phyloP scores from a whole-genome alignment of 53 echinoderm and acorn worm genomes.

The Astropecten irregularis region DNA sequence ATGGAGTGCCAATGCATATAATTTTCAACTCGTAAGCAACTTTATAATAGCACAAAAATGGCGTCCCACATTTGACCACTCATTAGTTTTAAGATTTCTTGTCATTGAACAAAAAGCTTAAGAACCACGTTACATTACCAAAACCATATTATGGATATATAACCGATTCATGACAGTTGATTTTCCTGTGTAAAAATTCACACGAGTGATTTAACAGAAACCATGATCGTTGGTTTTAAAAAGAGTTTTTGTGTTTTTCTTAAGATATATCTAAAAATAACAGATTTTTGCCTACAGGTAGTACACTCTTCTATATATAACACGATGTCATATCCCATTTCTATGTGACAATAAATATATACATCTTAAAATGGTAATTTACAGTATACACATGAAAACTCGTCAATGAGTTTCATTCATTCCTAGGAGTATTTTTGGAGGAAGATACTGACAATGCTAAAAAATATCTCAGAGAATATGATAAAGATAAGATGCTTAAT shows the following conservation, averaged over 20 bases:
- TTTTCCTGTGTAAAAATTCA: too few species aligned
- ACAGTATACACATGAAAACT: conserved; percentile 45
- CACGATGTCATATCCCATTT: conserved; percentile 7
- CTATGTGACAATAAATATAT: conserved; percentile 52
- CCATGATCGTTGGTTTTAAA: not conserved
- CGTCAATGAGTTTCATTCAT: conserved; percentile 3
- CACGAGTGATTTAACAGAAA: not conserved
- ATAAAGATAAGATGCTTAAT: too few species aligned
- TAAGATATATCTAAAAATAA: conserved; percentile 43
- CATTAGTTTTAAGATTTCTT: too few species aligned
- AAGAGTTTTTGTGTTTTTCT: not conserved
- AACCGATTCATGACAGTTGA: not conserved
- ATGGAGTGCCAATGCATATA: not conserved
- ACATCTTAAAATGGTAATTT: conserved; percentile 48
- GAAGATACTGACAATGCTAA: not conserved
- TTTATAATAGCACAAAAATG: too few species aligned
- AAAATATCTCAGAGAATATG: too few species aligned
- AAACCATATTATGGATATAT: too few species aligned
- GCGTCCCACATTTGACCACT: not conserved
- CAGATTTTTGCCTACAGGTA: not conserved
- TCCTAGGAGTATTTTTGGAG: not conserved
- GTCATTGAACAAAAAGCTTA: too few species aligned
- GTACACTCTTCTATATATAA: conserved; percentile 30
- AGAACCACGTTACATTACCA: too few species aligned
- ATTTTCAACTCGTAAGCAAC: too few species aligned